Base-by-base conservation (phyloP, 2,888 invertebrate genomes). In the Ernsta delagoae region DNA sequence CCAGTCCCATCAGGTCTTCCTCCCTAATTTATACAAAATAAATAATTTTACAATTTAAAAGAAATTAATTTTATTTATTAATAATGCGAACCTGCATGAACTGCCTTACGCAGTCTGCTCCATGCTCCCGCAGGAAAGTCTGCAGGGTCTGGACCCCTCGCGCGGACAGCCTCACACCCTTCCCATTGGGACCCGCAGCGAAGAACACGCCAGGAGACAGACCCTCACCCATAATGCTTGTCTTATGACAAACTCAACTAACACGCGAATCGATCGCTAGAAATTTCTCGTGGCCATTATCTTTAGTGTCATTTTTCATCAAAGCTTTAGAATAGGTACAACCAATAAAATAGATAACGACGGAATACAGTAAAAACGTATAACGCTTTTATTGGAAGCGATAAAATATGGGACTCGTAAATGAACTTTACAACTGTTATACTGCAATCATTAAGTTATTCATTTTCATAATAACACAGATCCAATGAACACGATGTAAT, bases 21-120 rank as follows among this genome's bases (percentile, higher is more conserved):
- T n/a, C n/a, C n/a, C n/a, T n/a, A n/a, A 31, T 31, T 3, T 31
- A 54, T 31, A 39, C 39, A 39, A 34, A 34, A 7, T 5, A 3
- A 9, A 34, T 34, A 56, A 34, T 34, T 4, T 16, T 54, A 8
- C 0, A 24, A 3, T 7, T 7, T 39, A 57, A 12, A 12, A 1
- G 6, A 12, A 36, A 12, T 2, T 36, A 56, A n/a, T 34, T 34
- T 5, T 4, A 57, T 39, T 34, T n/a, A n/a, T 1, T 4, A 24
- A 54, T 4, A 8, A 54, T 0, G 43, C 56, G 12, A 43, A 95
- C 96, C 95, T 96, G 95, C 82, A 95, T 94, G 79, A 95, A 95
- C 85, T 95, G 95, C 54, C 94, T 90, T 73, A 96, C 94, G 80
- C 95, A 95, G 72, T 95, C 95, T 70, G 95, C 94, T 48, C 95